Base-by-base conservation (phyloP, 2,797 vertebrate genomes). In the Pipistrellus nathusii region DNA sequence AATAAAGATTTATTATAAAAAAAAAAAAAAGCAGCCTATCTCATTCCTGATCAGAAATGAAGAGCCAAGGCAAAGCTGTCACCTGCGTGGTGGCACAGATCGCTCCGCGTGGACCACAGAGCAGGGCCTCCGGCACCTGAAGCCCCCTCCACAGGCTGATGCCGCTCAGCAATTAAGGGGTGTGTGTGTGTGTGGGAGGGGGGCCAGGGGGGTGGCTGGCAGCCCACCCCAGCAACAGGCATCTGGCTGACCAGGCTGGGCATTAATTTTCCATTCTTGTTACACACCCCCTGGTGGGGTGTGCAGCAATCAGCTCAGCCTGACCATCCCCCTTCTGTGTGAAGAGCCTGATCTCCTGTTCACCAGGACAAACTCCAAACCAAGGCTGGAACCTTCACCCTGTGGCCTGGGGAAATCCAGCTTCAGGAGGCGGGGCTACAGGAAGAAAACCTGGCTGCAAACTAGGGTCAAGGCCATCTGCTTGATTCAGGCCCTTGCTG, bases 371-470 rank as follows among this genome's bases (percentile, higher is more conserved):
- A 0, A 9, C 15, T 69, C 35, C 23, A 18, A 55, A 41, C 82
- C 86, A 62, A 46, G 32, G 0, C 53, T 6, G 15, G 55, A 48
- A 3, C 44, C 12, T 69, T 62, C 21, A 62, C 0, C 41, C 14
- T 25, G 14, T 72, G 68, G 38, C 78, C 11, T 3, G 48, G 59
- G 57, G 41, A 10, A 92, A 73, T 44, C n/a, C 69, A 90, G 64
- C 72, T 12, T 44, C 62, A 84, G 90, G 81, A 94, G 62, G 14
- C 0, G 9, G 0, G 76, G 15, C 35, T 77, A 35, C 25, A 71
- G 66, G 64, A 96, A 35, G 91, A 93, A 81, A 59, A 44, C 81
- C 30, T 41, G 53, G 68, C 44, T 82, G 76, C 38, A 91, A 88
- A 84, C 73, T 21, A 1, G 55, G 69, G 83, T 13, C 1, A 4